Conservation (phyloP, 1,140 invertebrate genomes). For the Ericerus pela region DNA sequence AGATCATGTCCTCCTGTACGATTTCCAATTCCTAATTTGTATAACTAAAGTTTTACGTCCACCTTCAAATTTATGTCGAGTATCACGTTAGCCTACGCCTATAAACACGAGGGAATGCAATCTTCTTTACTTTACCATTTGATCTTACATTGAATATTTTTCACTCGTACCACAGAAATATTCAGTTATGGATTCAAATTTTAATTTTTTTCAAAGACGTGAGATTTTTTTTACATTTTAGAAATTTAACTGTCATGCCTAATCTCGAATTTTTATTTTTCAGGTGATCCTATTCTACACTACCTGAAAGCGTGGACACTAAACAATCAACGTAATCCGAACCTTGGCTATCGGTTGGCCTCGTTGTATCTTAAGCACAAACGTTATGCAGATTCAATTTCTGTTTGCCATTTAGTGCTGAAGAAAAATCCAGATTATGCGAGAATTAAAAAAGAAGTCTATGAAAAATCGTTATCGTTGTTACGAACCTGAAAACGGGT, state of each 20-base stretch:
- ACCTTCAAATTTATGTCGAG: too few relatives aligned
- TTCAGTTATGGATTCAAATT: neutral
- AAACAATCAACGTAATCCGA: slow-evolving; percentile 66
- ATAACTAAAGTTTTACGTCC: too few relatives aligned
- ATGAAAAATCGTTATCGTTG: slow-evolving; percentile 82
- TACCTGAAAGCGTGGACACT: slow-evolving; percentile 50
- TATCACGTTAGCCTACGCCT: too few relatives aligned
- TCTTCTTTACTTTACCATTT: too few relatives aligned
- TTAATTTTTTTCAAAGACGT: neutral
- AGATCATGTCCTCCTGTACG: too few relatives aligned
- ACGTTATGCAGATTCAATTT: slow-evolving; percentile 71
- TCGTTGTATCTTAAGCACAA: slow-evolving; percentile 85
- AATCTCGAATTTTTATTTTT: slow-evolving; percentile 8
- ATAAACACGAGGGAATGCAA: too few relatives aligned
- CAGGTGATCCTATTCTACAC: slow-evolving; percentile 55
- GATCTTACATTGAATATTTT: too few relatives aligned
- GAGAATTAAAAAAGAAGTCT: slow-evolving; percentile 79
- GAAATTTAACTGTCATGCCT: neutral
- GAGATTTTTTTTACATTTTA: neutral
- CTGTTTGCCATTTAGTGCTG: slow-evolving; percentile 68
- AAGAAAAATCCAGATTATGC: slow-evolving; percentile 73
- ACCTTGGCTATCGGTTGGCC: slow-evolving; percentile 80
- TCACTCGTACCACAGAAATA: neutral
- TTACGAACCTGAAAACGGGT: slow-evolving; percentile 43
- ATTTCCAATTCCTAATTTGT: too few relatives aligned